A percentile compares a stretch with the other conserved stretches of the same genome.
These are phyloP conservation scores for Lithophane leautieri DNA, from an alignment of 2,888 invertebrate genomes.

Conservation along the genomic window DNA sequence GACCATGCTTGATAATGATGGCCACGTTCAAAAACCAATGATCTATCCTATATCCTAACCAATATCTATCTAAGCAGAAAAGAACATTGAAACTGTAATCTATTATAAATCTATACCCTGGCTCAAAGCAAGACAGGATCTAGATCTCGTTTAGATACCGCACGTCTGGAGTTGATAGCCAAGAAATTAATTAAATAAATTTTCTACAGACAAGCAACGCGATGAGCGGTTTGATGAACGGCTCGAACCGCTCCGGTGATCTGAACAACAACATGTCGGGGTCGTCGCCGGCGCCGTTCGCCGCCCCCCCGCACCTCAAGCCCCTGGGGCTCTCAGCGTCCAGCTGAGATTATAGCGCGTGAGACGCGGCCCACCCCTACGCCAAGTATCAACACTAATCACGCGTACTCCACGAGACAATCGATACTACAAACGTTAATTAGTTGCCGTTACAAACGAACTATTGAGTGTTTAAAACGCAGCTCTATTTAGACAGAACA, in stretches of 20 bases:
- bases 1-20: too few relatives aligned
- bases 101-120: slow-evolving; percentile 10
- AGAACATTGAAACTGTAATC: not conserved
- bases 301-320: slow-evolving; percentile 89
- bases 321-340: slow-evolving; percentile 91
- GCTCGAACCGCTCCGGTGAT: slow-evolving; percentile 90
- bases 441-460: slow-evolving; percentile 53
- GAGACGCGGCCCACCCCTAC: slow-evolving; percentile 87
- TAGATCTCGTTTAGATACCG: slow-evolving; percentile 45
- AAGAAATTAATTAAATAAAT: slow-evolving; percentile 56
- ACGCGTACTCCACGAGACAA: slow-evolving; percentile 63
- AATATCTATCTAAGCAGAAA: too few relatives aligned
- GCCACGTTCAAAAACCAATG: too few relatives aligned
- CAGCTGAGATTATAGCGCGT: slow-evolving; percentile 91
- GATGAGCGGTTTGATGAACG: slow-evolving; percentile 90
- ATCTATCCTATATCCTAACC: too few relatives aligned
- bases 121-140: slow-evolving; percentile 20
- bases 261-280: slow-evolving; percentile 93
- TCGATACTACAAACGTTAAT: slow-evolving; percentile 49
- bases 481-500: slow-evolving; percentile 48
- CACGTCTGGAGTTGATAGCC: slow-evolving; percentile 37
- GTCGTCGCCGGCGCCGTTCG: slow-evolving; percentile 85
- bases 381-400: slow-evolving; percentile 86
- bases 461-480: slow-evolving; percentile 59
- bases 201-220: slow-evolving; percentile 84